Evolutionary conservation across 2,888 invertebrate species (phyloP).

Genomic region (Ashinkailepas kermadecensis): DNA sequence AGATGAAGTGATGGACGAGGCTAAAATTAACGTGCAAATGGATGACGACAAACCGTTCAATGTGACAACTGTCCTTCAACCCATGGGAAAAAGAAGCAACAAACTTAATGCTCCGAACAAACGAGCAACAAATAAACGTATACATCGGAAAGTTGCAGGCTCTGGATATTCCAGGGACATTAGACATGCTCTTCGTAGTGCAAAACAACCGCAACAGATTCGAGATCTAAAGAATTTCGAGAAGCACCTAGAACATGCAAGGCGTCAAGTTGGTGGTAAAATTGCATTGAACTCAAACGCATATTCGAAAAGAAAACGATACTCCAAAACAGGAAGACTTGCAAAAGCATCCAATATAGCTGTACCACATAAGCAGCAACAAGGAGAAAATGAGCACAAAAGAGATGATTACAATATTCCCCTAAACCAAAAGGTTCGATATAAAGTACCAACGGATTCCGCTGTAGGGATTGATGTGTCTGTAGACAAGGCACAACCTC

Average conservation of each 20-base stretch:
- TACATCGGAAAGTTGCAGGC: not conserved
- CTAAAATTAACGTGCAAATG: not conserved
- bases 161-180: not conserved
- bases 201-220: not conserved
- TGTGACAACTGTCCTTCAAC: not conserved
- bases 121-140: not conserved
- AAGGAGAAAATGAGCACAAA: too few species aligned
- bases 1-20: not conserved
- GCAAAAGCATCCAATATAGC: too few species aligned
- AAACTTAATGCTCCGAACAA: not conserved
- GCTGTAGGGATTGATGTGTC: not conserved
- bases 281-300: too few species aligned
- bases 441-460: not conserved
- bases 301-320: too few species aligned
- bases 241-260: not conserved
- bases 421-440: not conserved
- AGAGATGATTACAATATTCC: not conserved
- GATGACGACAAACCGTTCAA: not conserved
- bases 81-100: slow-evolving; percentile 1
- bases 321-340: too few species aligned
- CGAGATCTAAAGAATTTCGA: not conserved
- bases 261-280: not conserved
- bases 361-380: too few species aligned
- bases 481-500: not conserved
- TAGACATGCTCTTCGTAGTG: not conserved